Evolutionary conservation across 2,888 invertebrate genomes (phyloP).

Genomic region (Calameuta idolon): DNA sequence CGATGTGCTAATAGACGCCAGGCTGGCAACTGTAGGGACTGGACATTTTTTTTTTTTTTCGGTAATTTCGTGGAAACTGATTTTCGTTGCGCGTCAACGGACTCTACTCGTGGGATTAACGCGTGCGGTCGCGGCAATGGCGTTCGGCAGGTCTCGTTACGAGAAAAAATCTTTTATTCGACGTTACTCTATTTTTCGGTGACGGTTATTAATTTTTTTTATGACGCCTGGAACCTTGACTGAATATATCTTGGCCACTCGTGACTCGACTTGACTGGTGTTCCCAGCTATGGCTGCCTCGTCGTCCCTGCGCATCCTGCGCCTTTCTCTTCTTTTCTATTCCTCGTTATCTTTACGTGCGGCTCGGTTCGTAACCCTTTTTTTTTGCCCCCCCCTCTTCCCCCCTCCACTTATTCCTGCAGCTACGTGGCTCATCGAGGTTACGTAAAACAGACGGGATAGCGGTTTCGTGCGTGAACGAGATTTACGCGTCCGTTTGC

Average conservation of each 20-base stretch:
- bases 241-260: not conserved
- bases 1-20: not conserved
- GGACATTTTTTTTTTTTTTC: too few species aligned
- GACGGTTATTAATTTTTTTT: not conserved
- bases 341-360: not conserved
- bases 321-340: not conserved
- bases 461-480: slow-evolving; percentile 7
- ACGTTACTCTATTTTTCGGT: too few species aligned
- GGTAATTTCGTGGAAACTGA: too few species aligned
- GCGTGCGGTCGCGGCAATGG: too few species aligned
- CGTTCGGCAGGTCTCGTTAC: too few species aligned
- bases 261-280: not conserved
- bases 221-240: not conserved
- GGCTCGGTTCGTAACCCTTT: not conserved
- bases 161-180: too few species aligned
- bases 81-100: too few species aligned
- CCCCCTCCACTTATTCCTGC: not conserved
- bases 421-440: not conserved
- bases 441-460: not conserved
- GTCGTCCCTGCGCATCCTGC: not conserved
- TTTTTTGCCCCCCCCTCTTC: not conserved
- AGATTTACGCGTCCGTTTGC: not conserved
- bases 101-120: too few species aligned
- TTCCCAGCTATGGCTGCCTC: not conserved
- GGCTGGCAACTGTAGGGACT: too few species aligned